These are phyloP conservation scores for Mirounga angustirostris DNA, from an alignment of 2,113 vertebrate species.

Conservation along the genomic window DNA sequence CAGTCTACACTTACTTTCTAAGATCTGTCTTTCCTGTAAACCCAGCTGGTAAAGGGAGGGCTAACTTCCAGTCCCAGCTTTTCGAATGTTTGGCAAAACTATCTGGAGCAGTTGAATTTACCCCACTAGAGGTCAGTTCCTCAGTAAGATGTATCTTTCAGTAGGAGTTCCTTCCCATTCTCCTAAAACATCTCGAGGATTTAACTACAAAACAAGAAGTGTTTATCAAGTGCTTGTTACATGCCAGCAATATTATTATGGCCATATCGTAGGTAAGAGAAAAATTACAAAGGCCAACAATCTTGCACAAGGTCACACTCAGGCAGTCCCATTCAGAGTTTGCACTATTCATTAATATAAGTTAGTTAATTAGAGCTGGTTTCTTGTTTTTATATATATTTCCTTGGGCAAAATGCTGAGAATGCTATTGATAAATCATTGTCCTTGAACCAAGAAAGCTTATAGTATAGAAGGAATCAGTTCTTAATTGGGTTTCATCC, in stretches of 20 bases:
- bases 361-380: not conserved
- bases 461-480: not conserved
- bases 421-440: not conserved
- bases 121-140: not conserved
- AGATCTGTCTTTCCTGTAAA: not conserved
- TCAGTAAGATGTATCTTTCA: not conserved
- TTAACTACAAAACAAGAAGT: not conserved
- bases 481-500: not conserved
- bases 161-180: not conserved
- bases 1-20: not conserved
- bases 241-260: not conserved
- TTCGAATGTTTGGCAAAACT: not conserved
- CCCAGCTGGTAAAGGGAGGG: not conserved
- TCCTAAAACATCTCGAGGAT: not conserved
- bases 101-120: not conserved
- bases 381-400: slow-evolving; percentile 15
- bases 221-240: not conserved
- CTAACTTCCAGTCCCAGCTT: not conserved
- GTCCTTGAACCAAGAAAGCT: not conserved
- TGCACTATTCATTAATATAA: not conserved
- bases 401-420: not conserved
- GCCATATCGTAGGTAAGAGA: not conserved
- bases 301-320: not conserved
- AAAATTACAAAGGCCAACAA: not conserved
- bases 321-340: not conserved